Evolutionary conservation across 2,113 vertebrate species (phyloP).

Genomic region (Notiomystis cincta): DNA sequence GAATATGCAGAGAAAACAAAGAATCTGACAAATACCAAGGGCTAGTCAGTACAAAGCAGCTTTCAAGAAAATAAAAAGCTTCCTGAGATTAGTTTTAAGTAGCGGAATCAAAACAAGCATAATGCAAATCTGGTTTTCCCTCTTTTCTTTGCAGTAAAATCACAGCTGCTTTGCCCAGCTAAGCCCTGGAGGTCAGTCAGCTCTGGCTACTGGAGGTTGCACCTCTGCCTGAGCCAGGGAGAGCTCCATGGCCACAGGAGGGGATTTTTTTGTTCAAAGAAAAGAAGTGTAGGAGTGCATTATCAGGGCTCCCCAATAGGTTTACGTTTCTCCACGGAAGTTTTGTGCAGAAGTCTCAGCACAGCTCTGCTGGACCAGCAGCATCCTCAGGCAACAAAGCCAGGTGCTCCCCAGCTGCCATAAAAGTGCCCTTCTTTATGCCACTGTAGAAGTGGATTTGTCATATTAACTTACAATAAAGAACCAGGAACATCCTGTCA

Average conservation of each 20-base stretch:
- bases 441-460: neutral
- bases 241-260: neutral
- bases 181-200: neutral
- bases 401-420: neutral
- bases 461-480: neutral
- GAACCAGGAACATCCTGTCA: neutral
- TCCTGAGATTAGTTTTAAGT: slow-evolving; percentile 15
- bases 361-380: neutral
- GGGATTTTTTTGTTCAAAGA: neutral
- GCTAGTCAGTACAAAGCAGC: slow-evolving; percentile 9
- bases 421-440: neutral
- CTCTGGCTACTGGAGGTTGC: neutral
- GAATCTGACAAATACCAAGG: neutral
- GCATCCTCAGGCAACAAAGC: neutral
- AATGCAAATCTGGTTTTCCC: neutral
- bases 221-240: neutral
- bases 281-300: accelerated
- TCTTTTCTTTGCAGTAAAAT: neutral
- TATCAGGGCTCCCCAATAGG: neutral
- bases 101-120: neutral
- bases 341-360: neutral
- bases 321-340: neutral
- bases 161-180: neutral
- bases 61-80: slow-evolving; percentile 11
- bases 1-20: slow-evolving; percentile 14